These are phyloP conservation scores for Onchidella celtica DNA, from an alignment of 2,888 invertebrate species.

Conservation along the genomic window DNA sequence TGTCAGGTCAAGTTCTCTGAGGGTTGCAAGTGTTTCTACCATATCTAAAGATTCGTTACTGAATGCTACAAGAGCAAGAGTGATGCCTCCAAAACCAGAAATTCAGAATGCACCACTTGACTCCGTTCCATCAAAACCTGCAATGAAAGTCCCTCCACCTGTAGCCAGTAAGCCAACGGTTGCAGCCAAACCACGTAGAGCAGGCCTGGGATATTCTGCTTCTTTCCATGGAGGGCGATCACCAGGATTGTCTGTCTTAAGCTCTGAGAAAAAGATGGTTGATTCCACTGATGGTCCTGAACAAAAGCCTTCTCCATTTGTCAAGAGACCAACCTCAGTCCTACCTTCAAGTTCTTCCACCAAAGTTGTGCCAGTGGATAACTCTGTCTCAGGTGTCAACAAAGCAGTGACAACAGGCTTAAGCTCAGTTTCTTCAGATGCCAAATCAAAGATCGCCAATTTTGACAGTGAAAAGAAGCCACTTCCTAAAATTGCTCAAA, in stretches of 20 bases:
- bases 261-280: not conserved
- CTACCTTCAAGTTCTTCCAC: no score
- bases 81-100: conserved; percentile 20
- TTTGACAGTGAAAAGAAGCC: not conserved
- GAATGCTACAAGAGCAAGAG: not conserved
- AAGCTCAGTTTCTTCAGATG: no score
- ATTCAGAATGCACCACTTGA: not conserved
- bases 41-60: not conserved
- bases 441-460: no score
- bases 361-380: not conserved
- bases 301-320: no score
- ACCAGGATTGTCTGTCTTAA: not conserved
- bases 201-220: conserved; percentile 14
- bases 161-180: conserved; percentile 25
- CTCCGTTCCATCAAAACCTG: not conserved
- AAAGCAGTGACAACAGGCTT: no score
- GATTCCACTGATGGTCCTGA: not conserved
- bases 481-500: not conserved
- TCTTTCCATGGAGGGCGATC: conserved; percentile 19
- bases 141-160: conserved; percentile 33
- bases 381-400: not conserved
- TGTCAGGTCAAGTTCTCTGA: conserved; percentile 18
- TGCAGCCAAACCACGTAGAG: conserved; percentile 13
- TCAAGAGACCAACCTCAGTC: no score
- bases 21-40: not conserved